A percentile compares a stretch with the other conserved stretches of the same genome.
Conservation (phyloP, 2,113 vertebrate genomes). For the Illadopsis cleaveri region DNA sequence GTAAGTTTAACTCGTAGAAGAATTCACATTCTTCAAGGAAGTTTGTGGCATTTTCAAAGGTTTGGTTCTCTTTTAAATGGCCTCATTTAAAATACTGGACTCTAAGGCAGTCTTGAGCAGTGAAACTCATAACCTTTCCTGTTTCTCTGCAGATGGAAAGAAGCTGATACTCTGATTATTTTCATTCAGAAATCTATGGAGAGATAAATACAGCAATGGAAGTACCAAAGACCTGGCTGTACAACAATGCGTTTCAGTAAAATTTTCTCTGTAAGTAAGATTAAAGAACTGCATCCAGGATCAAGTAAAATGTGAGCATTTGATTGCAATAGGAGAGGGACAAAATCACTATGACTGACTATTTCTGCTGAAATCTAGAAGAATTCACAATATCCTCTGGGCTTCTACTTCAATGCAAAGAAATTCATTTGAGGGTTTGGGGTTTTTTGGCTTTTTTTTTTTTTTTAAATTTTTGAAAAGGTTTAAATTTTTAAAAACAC, state of each 20-base stretch:
- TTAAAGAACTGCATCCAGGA: background rate
- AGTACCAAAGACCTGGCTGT: background rate
- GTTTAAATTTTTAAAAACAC: background rate
- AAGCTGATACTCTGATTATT: constrained; percentile 10
- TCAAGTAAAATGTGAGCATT: background rate
- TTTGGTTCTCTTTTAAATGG: background rate
- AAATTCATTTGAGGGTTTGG: background rate
- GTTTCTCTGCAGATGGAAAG: background rate
- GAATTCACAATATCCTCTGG: background rate
- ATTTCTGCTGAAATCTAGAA: background rate
- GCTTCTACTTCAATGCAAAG: background rate
- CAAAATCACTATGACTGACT: background rate
- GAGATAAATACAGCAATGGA: background rate
- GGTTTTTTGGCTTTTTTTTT: background rate
- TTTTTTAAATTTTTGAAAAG: background rate
- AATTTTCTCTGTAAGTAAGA: background rate
- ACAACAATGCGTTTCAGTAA: background rate
- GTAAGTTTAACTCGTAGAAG: background rate
- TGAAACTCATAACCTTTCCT: background rate
- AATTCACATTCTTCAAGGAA: background rate
- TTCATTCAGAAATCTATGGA: background rate
- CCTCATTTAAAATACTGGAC: background rate
- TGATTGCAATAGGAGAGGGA: background rate
- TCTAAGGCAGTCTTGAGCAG: background rate
- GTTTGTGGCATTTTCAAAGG: background rate